phyloP scores from a whole-genome alignment of 30 jellyfish, hydroid and myxozoan genomes.

The Hydractinia symbiolongicarpus region DNA sequence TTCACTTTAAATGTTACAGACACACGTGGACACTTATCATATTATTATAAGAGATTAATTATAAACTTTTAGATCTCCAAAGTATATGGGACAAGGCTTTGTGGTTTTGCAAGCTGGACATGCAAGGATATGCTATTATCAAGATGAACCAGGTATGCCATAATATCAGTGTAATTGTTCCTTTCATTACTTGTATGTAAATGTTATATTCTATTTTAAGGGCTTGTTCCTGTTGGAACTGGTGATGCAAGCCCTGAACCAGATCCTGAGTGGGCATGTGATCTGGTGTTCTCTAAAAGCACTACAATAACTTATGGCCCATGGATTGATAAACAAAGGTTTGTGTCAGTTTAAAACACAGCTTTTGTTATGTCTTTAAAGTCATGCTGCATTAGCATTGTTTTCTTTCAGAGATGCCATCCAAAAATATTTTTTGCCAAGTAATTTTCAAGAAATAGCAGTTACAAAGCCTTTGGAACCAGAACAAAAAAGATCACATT shows the following conservation, averaged over 20 bases:
- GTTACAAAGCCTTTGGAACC: constrained; percentile 76
- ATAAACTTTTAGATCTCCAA: constrained; percentile 64
- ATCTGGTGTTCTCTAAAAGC: constrained; percentile 53
- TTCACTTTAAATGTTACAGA: background rate
- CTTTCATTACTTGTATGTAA: background rate
- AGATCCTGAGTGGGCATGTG: constrained; percentile 85
- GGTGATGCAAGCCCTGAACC: constrained; percentile 63
- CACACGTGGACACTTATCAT: background rate
- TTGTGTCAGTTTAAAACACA: background rate
- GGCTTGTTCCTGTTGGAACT: constrained; percentile 67
- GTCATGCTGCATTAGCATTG: background rate
- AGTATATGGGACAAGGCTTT: constrained; percentile 91
- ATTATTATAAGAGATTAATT: too few species aligned
- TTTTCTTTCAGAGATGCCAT: constrained; percentile 54
- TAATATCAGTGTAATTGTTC: background rate
- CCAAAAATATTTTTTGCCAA: constrained; percentile 77
- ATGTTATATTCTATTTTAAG: constrained; percentile 25
- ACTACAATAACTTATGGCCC: constrained; percentile 92
- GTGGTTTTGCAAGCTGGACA: constrained; percentile 83
- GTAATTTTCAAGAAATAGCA: constrained; percentile 73
- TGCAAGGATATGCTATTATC: constrained; percentile 50
- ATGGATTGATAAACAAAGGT: constrained; percentile 97
- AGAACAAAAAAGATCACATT: constrained; percentile 69
- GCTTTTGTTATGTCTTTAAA: background rate
- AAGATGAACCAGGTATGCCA: constrained; percentile 80